Evolutionary conservation across 2,113 vertebrate species (phyloP), one percentile per base, ranked within the genome.

Genomic region (Nanger granti): DNA sequence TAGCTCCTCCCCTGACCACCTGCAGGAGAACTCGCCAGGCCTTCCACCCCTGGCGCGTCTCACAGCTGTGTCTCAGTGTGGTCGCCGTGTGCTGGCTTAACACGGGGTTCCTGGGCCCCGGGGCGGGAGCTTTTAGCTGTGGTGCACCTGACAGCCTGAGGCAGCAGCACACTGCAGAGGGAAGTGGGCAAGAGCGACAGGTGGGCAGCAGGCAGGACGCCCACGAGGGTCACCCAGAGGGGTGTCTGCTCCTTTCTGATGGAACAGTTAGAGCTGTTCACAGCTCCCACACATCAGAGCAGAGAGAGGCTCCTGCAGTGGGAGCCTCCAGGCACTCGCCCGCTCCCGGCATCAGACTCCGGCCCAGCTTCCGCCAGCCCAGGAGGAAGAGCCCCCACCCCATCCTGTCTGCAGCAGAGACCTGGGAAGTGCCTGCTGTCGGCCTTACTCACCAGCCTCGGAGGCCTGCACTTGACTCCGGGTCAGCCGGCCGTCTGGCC

Each of bases 401-500:
- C 6, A 1, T 2, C 73, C 29, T 2, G 8, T 11, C n/a, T 29
- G 11, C 3, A 11, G 49, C 2, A 2, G 29, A 20, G 1, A 10
- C 52, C 55, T 22, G 24, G 82, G 34, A 20, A 31, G 59, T 0
- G 11, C 37, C 41, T 0, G 20, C 7, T 3, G 6, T 22, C 2
- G 0, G 7, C 20, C 49, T 57, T 94, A 96, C 98, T 98, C 97
- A 99, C 99, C 98, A 4, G 93, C 92, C n/a, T 98, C 98, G 0
- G 41, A 5, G 86, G 95, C 57, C 47, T 95, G 95, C 1, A 96
- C 76, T 1, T 64, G 85, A 94, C 97, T 93, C 94, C 98, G 87
- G 55, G 94, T 98, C 96, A 99, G 98, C 2, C 97, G 98, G 73
- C 99, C 99, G 34, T 99, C 98, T 0, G 97, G 98, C 60, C 99